Percentiles rank a stretch among this genome's conserved stretches.
These are phyloP conservation scores for Saxidomus purpurata DNA, from an alignment of 1,140 invertebrate species.

Conservation along the genomic window DNA sequence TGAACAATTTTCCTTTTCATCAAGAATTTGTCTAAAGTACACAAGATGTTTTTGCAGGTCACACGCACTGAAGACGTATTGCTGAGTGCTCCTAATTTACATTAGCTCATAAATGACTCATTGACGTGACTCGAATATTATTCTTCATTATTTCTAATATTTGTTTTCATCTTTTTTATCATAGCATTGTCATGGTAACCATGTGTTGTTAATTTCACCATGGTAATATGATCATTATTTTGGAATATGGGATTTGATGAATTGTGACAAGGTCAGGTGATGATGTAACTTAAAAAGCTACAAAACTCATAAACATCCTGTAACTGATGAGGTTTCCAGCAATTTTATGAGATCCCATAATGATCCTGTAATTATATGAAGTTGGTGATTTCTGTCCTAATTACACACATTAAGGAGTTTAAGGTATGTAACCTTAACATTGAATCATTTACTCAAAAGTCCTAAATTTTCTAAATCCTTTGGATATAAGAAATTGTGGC, in stretches of 20 bases:
- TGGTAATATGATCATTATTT: conserved; percentile 59
- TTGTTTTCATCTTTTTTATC: conserved; percentile 59
- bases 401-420: too few species aligned
- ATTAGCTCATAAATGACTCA: conserved; percentile 55
- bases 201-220: conserved; percentile 53
- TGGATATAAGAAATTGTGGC: too few species aligned
- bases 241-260: conserved; percentile 40
- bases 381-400: too few species aligned
- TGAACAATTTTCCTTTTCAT: too few species aligned
- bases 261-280: conserved; percentile 49
- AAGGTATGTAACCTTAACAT: too few species aligned
- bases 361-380: neutral
- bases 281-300: conserved; percentile 34
- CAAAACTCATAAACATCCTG: conserved; percentile 4
- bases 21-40: too few species aligned
- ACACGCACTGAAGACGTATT: too few species aligned
- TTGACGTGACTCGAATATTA: conserved; percentile 56
- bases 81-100: too few species aligned
- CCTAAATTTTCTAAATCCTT: too few species aligned
- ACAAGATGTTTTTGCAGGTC: too few species aligned
- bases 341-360: neutral
- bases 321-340: neutral
- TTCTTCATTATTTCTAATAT: conserved; percentile 57
- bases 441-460: too few species aligned
- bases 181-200: conserved; percentile 47